Evolutionary conservation across 2,113 vertebrate genomes (phyloP).

Genomic region (Pelobates fuscus): DNA sequence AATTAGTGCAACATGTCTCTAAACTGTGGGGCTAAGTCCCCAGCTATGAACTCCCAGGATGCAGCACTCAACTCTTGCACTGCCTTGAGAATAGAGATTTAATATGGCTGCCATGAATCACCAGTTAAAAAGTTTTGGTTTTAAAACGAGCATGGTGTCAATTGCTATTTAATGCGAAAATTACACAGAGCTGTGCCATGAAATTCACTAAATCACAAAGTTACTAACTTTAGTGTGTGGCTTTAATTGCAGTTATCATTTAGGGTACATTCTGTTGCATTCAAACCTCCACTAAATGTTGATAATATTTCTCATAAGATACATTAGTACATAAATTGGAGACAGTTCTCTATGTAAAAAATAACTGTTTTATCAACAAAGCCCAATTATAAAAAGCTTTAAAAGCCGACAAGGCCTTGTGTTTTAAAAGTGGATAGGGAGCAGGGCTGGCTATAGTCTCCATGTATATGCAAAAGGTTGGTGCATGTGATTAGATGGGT

Average conservation of each 20-base stretch:
- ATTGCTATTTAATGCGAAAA: not conserved
- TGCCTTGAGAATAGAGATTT: not conserved
- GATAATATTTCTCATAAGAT: too few species aligned
- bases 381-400: too few species aligned
- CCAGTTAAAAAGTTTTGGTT: not conserved
- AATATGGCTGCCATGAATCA: not conserved
- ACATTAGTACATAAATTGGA: too few species aligned
- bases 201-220: not conserved
- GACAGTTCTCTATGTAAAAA: too few species aligned
- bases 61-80: not conserved
- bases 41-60: slow-evolving; percentile 36
- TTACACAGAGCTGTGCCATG: not conserved
- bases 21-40: slow-evolving; percentile 1
- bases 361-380: too few species aligned
- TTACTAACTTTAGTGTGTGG: not conserved
- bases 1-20: slow-evolving; percentile 26
- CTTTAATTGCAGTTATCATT: not conserved
- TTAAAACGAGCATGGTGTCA: not conserved
- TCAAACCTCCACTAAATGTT: too few species aligned
- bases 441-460: too few species aligned
- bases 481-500: too few species aligned
- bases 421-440: too few species aligned
- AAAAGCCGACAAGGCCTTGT: too few species aligned
- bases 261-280: too few species aligned
- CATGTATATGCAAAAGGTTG: too few species aligned